Base-by-base conservation (phyloP, 1,140 invertebrate genomes). In the Agrypnia vestita region DNA sequence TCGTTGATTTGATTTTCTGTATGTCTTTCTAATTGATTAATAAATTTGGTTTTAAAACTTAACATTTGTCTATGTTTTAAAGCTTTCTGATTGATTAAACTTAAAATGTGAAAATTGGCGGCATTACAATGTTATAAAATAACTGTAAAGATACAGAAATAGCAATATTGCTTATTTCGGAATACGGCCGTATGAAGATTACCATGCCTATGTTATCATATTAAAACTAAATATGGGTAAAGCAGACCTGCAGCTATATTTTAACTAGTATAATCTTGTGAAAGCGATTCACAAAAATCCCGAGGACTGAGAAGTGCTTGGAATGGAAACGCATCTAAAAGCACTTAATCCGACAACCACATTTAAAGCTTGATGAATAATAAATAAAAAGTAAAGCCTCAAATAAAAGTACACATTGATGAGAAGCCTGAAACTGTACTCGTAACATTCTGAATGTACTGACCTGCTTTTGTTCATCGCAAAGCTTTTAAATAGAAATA, bases 401-500 rank as follows among this genome's bases (percentile, higher is more conserved):
- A 21, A 62, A 21, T 35, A 56, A 8, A 44, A 67, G 17, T 49
- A 64, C 56, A 67, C 35, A 77, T 74, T 59, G 19, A 67, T 15
- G 59, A 76, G 51, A 76, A 76, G 56, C 44, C 25, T 35, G 25
- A 35, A 35, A 77, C 61, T 64, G 75, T 64, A 77, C 71, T 56
- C 7, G n/a, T 53, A 49, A 77, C 43, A 78, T 69, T 71, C 21
- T 55, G 53, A 56, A 71, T 78, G 56, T 77, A 87, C 88, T 89
- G 86, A 90, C 89, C 88, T 89, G 87, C 84, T 86, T 85, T 85
- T 89, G 88, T 85, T 90, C 88, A 86, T 89, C 88, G 85, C 84
- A 88, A 85, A 86, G 89, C 89, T 89, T 89, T 84, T 62, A 81
- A 84, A 84, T 80, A 85, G 86, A 86, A 85, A 80, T 75, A 76